A percentile compares a stretch with the other conserved stretches of the same genome.
Conservation (phyloP, 2,797 vertebrate genomes). For the Pipistrellus pygmaeus region DNA sequence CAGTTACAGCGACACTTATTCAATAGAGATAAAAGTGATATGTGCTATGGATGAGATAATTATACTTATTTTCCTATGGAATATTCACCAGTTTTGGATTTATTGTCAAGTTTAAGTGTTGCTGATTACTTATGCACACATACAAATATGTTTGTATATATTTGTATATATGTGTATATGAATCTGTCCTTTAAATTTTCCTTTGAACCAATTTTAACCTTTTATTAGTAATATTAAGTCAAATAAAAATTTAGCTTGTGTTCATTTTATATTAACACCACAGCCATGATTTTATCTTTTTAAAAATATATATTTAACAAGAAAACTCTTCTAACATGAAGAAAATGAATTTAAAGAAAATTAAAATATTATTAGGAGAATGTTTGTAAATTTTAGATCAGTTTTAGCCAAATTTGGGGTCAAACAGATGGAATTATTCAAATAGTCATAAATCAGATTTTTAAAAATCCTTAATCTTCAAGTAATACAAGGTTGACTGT, state of each 20-base stretch:
- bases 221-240: not conserved
- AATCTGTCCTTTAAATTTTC: not conserved
- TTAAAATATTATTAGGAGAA: not conserved
- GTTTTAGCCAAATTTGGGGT: not conserved
- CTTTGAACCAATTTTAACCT: not conserved
- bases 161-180: not conserved
- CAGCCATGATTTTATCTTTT: not conserved
- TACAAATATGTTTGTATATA: not conserved
- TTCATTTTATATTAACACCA: not conserved
- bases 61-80: not conserved
- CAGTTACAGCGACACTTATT: not conserved
- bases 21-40: not conserved
- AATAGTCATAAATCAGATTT: constrained; percentile 31
- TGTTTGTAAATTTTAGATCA: constrained; percentile 6
- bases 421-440: not conserved
- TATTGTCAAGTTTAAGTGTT: not conserved
- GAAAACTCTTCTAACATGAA: not conserved
- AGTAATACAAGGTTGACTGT: not conserved
- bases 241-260: constrained; percentile 15
- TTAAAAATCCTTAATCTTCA: not conserved
- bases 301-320: not conserved
- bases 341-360: not conserved
- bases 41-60: not conserved
- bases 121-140: not conserved
- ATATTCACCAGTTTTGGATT: not conserved